Evolutionary conservation across 2,797 vertebrate genomes (phyloP).

Genomic region (Semotilus atromaculatus): DNA sequence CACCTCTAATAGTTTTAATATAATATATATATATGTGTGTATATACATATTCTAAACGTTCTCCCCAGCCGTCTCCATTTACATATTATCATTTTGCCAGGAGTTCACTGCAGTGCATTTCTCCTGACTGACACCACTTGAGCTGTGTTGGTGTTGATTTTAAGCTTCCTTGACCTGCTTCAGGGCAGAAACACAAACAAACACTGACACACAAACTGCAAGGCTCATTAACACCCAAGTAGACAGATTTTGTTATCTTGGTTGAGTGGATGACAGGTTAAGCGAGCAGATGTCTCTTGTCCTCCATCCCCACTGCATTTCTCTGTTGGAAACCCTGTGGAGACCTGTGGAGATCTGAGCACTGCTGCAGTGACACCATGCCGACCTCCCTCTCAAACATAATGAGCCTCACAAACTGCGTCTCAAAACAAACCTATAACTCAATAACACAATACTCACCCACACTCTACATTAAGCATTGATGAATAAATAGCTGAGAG

Average conservation of each 20-base stretch:
- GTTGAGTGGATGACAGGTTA: conserved; percentile 50
- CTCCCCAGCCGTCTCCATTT: background rate
- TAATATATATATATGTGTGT: too few relatives aligned
- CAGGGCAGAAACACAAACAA: conserved; percentile 17
- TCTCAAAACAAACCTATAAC: conserved; percentile 6
- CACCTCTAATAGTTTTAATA: background rate
- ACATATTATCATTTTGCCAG: background rate
- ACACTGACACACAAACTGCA: conserved; percentile 26
- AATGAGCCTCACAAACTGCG: conserved; percentile 27
- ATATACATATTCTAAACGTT: background rate
- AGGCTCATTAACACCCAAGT: conserved; percentile 56
- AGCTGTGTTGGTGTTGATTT: conserved; percentile 24
- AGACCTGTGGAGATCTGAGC: conserved; percentile 7
- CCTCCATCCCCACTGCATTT: conserved; percentile 61
- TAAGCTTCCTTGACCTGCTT: conserved; percentile 39
- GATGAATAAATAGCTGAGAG: background rate
- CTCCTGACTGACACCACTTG: conserved; percentile 18
- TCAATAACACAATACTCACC: background rate
- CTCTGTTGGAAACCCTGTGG: conserved; percentile 59
- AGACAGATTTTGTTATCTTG: conserved; percentile 53
- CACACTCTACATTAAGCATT: background rate
- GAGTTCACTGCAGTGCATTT: background rate
- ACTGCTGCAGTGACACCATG: conserved; percentile 61
- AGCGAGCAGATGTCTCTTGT: conserved; percentile 73
- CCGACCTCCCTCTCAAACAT: conserved; percentile 37